Percentiles rank a stretch among this genome's conserved stretches.
Conservation (phyloP, 2,888 invertebrate genomes). For the Mesochorus sp. region DNA sequence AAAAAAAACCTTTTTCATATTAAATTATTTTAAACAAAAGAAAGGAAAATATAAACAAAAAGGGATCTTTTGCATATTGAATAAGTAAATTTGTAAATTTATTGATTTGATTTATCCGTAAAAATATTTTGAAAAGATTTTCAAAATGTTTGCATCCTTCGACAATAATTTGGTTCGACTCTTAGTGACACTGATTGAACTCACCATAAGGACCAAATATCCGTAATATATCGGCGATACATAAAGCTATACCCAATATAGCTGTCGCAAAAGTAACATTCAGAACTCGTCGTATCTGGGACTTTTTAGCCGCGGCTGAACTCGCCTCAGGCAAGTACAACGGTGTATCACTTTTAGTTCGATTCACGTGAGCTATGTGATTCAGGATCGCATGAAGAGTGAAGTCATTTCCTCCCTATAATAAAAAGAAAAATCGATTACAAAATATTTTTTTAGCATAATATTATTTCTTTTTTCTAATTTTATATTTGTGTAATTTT, state of each 20-base stretch:
- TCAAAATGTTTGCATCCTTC: no score
- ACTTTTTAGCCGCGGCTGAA: conserved; percentile 76
- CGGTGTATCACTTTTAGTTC: conserved; percentile 79
- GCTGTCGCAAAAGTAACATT: conserved; percentile 83
- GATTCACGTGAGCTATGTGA: conserved; percentile 84
- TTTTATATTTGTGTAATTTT: background rate
- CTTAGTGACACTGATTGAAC: conserved; percentile 20
- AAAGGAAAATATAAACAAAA: no score
- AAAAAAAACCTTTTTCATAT: no score
- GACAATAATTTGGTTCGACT: no score
- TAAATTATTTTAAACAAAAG: no score
- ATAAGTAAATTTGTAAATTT: no score
- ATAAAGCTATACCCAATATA: conserved; percentile 83
- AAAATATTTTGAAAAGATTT: no score
- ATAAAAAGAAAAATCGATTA: conserved; percentile 34
- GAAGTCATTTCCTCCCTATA: conserved; percentile 79
- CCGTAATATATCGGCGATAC: conserved; percentile 82
- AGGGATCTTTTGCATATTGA: no score
- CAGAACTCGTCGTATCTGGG: conserved; percentile 83
- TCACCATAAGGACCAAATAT: conserved; percentile 84
- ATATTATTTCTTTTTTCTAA: no score
- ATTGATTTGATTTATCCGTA: no score
- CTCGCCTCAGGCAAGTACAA: conserved; percentile 77
- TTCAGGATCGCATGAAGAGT: conserved; percentile 83
- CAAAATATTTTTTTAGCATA: no score